Percentiles rank a stretch among this genome's conserved stretches.
phyloP scores from a whole-genome alignment of 2,797 vertebrate genomes.

The Champsocephalus gunnari region DNA sequence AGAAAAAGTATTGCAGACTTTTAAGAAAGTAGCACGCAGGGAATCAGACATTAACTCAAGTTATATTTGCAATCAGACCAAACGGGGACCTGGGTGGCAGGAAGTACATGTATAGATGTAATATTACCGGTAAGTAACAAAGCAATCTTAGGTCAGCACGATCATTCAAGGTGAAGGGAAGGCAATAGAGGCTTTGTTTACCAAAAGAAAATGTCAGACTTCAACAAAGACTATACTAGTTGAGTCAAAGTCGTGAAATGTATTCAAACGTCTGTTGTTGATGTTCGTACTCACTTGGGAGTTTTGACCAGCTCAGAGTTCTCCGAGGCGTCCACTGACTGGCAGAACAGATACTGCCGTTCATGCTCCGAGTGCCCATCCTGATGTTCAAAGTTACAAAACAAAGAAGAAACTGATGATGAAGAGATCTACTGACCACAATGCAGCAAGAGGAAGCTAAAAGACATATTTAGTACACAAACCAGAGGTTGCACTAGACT shows the following conservation, averaged over 20 bases:
- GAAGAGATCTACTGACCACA: background rate
- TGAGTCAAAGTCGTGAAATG: background rate
- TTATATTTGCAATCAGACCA: too few relatives aligned
- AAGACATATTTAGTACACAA: too few relatives aligned
- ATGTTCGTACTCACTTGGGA: constrained; percentile 86
- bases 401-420: background rate
- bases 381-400: constrained; percentile 70
- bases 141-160: background rate
- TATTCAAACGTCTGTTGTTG: background rate
- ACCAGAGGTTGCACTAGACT: too few relatives aligned
- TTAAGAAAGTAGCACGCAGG: too few relatives aligned
- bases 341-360: constrained; percentile 95
- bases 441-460: background rate
- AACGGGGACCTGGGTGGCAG: too few relatives aligned
- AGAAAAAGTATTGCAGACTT: too few relatives aligned
- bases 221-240: background rate
- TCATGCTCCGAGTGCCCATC: constrained; percentile 96
- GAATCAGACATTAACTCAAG: too few relatives aligned
- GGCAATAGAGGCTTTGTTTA: too few relatives aligned
- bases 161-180: background rate
- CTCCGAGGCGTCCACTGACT: constrained; percentile 87
- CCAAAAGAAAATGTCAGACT: background rate
- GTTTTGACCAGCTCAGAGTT: constrained; percentile 95
- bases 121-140: too few relatives aligned
- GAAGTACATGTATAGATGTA: too few relatives aligned